phyloP scores from a whole-genome alignment of 2,797 vertebrate species.

The Sebastes trivittatus region DNA sequence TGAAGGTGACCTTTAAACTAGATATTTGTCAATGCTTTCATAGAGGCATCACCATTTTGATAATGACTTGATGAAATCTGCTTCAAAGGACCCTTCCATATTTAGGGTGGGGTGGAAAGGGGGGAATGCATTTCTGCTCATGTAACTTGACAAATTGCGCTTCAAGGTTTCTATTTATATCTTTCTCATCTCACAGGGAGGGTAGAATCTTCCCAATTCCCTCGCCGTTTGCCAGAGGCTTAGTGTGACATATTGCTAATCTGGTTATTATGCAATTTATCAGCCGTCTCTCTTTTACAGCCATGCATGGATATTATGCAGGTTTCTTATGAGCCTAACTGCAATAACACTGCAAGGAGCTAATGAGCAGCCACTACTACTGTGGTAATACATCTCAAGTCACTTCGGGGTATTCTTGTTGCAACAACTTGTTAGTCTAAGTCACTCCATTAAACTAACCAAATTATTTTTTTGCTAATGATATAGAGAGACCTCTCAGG shows the following conservation, averaged over 20 bases:
- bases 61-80: constrained; percentile 62
- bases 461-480: constrained; percentile 78
- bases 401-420: constrained; percentile 79
- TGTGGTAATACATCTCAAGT: constrained; percentile 73
- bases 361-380: constrained; percentile 77
- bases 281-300: constrained; percentile 78
- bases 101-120: constrained; percentile 49
- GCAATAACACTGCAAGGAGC: constrained; percentile 78
- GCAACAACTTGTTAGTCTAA: constrained; percentile 81
- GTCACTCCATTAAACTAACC: constrained; percentile 81
- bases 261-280: constrained; percentile 87
- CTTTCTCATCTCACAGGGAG: constrained; percentile 80
- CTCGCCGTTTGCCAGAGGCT: constrained; percentile 80
- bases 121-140: constrained; percentile 62
- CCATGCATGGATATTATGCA: constrained; percentile 75
- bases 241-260: constrained; percentile 85
- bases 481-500: constrained; percentile 60
- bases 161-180: constrained; percentile 84
- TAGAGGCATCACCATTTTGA: constrained; percentile 45
- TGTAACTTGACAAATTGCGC: constrained; percentile 81
- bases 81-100: constrained; percentile 51
- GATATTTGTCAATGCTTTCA: constrained; percentile 45
- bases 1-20: constrained; percentile 51
- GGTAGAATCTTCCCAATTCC: constrained; percentile 80
- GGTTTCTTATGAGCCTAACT: constrained; percentile 75